phyloP scores from a whole-genome alignment of 2,888 invertebrate genomes.

The Tetheella fluctuosa region DNA sequence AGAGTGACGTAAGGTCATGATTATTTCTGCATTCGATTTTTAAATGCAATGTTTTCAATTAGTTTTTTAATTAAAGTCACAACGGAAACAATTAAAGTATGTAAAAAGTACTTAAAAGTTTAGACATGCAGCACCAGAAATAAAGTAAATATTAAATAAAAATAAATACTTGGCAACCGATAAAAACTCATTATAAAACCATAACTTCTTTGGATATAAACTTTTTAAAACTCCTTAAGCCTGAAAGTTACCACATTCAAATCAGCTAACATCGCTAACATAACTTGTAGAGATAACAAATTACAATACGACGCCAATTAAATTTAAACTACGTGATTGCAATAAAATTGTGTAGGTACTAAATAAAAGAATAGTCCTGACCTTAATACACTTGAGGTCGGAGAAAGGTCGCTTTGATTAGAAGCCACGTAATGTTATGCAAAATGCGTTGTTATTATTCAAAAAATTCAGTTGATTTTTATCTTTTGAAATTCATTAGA shows the following conservation, averaged over 20 bases:
- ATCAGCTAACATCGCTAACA: not conserved
- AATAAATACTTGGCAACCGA: too few relatives aligned
- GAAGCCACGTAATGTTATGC: slow-evolving; percentile 34
- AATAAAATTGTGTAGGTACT: not conserved
- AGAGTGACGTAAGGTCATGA: slow-evolving; percentile 48
- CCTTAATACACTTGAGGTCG: slow-evolving; percentile 60
- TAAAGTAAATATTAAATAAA: too few relatives aligned
- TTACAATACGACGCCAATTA: slow-evolving; percentile 3
- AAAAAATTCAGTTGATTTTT: slow-evolving; percentile 3
- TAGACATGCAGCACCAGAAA: too few relatives aligned
- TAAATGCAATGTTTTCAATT: slow-evolving; percentile 14
- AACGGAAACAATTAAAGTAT: slow-evolving; percentile 18
- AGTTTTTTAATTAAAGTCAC: slow-evolving; percentile 30
- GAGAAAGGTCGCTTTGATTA: slow-evolving; percentile 55
- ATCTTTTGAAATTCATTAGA: slow-evolving; percentile 7
- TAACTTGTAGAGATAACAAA: slow-evolving; percentile 21
- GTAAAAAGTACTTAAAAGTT: too few relatives aligned
- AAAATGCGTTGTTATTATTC: slow-evolving; percentile 22
- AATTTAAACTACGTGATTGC: slow-evolving; percentile 6
- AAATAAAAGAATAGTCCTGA: slow-evolving; percentile 29
- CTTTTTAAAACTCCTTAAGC: not conserved
- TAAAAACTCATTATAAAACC: too few relatives aligned
- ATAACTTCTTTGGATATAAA: too few relatives aligned
- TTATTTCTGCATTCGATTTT: slow-evolving; percentile 27
- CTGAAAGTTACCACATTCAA: slow-evolving; percentile 15